phyloP scores from a whole-genome alignment of 2,113 vertebrate genomes.

The Pterocles burchelli region DNA sequence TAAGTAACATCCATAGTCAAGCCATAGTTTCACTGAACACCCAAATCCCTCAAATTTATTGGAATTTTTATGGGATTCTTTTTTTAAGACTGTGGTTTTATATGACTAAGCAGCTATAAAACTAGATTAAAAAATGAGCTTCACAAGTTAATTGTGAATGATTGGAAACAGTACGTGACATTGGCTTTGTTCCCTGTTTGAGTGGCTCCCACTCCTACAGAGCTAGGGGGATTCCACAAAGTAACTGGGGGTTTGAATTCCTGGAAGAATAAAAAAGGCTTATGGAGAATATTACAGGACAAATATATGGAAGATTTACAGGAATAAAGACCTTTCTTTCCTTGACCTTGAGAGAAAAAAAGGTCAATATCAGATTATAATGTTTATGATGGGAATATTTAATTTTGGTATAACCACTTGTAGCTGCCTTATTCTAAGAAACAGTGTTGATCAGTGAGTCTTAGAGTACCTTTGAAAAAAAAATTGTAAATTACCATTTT shows the following conservation, averaged over 20 bases:
- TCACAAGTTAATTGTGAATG: background rate
- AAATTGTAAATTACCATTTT: background rate
- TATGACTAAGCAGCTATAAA: conserved; percentile 6
- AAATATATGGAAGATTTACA: background rate
- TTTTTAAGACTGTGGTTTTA: background rate
- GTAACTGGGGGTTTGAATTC: background rate
- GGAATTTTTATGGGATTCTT: background rate
- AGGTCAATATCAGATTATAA: background rate
- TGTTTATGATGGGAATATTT: background rate
- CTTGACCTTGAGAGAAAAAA: background rate
- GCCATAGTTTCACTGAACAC: background rate
- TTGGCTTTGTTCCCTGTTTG: background rate
- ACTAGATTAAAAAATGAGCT: background rate
- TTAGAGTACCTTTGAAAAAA: background rate
- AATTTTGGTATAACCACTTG: background rate
- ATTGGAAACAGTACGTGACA: background rate
- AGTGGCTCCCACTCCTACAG: background rate
- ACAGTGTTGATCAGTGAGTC: background rate
- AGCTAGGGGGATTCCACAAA: background rate
- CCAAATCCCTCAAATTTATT: background rate
- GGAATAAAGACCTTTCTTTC: background rate
- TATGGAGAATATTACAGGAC: background rate
- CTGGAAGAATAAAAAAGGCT: background rate
- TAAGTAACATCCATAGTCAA: background rate
- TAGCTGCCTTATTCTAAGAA: background rate